Base-by-base conservation (phyloP, 2,888 invertebrate species). In the Perizoma affinitatum region DNA sequence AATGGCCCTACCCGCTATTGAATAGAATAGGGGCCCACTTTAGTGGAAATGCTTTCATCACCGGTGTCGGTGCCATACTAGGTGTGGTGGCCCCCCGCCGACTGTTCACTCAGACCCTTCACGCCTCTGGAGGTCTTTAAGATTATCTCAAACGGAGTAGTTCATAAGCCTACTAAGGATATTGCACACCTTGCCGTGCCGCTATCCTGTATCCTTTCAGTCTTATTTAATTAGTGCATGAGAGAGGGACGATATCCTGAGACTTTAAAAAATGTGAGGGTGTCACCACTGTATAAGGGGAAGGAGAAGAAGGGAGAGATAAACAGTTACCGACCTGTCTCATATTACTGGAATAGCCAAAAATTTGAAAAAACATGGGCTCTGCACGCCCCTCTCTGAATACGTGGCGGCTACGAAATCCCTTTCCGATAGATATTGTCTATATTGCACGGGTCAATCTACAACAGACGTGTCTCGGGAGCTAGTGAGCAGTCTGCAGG, bases 361-460 rank as follows among this genome's bases (percentile, higher is more conserved):
- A 1, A 44, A 11, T 5, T 22, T 44, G 0, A 11, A 44, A 11
- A 8, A 44, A n/a, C n/a, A n/a, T 11, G 11, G 44, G 1, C 44
- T 44, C 4, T 11, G 44, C 44, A 5, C 11, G 44, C 10, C 4
- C 0, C 5, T 11, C 44, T 5, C 6, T 4, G 44, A 5, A 44
- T 44, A 22, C 22, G 4, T 44, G 44, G 10, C 44, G 44, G 5
- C 0, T 5, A 8, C 44, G 6, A 22, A 44, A 7, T 44, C 44
- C 44, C 44, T 44, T 0, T 34, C 47, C 5, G 47, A n/a, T 8
- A 47, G 34, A n/a, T 10, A 47, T 9, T 47, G 36, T 5, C 59
- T n/a, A n/a, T 65, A 74, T 4, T 76, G 94, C 94, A 95, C 95
- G 5, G 95, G 95, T 83, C 94, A 94, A 8, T 44, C 44, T 5